Evolutionary conservation across 2,113 vertebrate genomes (phyloP).

Genomic region (Poecilia latipinna): DNA sequence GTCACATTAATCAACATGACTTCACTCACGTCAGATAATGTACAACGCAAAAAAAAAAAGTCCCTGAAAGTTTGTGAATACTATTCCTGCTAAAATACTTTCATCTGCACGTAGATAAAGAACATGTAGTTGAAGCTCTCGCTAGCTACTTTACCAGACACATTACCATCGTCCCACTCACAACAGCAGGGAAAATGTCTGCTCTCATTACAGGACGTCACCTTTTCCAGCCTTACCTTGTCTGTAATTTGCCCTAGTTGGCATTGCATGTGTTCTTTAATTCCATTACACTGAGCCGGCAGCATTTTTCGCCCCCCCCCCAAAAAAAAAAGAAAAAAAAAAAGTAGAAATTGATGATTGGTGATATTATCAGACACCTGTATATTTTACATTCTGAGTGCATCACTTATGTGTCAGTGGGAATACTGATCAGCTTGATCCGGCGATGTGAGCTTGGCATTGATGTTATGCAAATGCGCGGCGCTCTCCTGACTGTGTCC

Average conservation of each 20-base stretch:
- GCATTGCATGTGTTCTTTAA: constrained; percentile 23
- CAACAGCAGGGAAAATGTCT: constrained; percentile 16
- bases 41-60: not conserved
- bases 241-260: constrained; percentile 41
- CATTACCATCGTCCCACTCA: constrained; percentile 17
- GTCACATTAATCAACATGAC: not conserved
- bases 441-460: constrained; percentile 56
- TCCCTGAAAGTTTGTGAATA: not conserved
- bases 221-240: constrained; percentile 16
- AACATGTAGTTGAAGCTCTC: not conserved
- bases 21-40: not conserved
- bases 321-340: not conserved
- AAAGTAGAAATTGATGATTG: constrained; percentile 38
- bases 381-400: constrained; percentile 59
- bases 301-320: not conserved
- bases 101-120: not conserved
- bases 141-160: constrained; percentile 1
- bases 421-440: constrained; percentile 66
- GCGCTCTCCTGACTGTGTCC: constrained; percentile 51
- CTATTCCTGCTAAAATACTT: not conserved
- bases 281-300: constrained; percentile 33
- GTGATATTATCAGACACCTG: constrained; percentile 47
- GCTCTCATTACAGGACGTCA: constrained; percentile 28
- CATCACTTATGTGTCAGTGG: constrained; percentile 43
- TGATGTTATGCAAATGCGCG: constrained; percentile 72